Percentiles rank a stretch among this genome's conserved stretches.
Conservation (phyloP, 2,797 vertebrate genomes). For the Pseudochirops cupreus region DNA sequence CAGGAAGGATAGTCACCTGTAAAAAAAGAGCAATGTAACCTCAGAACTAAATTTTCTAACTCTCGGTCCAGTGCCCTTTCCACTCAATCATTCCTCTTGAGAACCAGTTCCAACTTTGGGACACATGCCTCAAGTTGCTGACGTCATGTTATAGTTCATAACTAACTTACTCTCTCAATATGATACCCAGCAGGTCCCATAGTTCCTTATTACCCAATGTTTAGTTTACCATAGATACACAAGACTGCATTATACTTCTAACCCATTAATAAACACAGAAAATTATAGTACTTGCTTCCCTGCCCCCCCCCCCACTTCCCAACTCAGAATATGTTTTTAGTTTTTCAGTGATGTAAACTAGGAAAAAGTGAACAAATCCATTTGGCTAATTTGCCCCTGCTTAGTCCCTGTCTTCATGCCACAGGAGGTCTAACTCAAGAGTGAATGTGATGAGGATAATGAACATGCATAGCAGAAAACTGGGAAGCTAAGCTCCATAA, state of each 20-base stretch:
- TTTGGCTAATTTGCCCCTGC: constrained; percentile 12
- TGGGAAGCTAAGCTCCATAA: constrained; percentile 46
- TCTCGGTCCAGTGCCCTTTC: not conserved
- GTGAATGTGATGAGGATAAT: not conserved
- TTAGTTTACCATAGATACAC: constrained; percentile 27
- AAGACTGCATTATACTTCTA: constrained; percentile 27
- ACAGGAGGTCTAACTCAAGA: constrained; percentile 46
- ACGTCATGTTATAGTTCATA: not conserved
- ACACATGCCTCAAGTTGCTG: not conserved
- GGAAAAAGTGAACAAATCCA: constrained; percentile 40
- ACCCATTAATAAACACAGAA: constrained; percentile 13
- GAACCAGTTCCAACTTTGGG: not conserved
- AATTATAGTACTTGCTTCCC: not conserved
- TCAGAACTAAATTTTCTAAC: not conserved
- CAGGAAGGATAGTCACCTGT: not conserved
- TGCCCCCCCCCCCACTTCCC: not conserved
- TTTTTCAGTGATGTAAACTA: constrained; percentile 42
- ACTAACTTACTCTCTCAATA: not conserved
- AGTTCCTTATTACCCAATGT: constrained; percentile 10
- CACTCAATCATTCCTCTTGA: not conserved
- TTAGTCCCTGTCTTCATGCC: constrained; percentile 20
- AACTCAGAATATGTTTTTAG: constrained; percentile 39
- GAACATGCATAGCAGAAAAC: constrained; percentile 40
- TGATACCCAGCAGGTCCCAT: not conserved
- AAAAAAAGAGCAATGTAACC: not conserved